These are phyloP conservation scores for Melanotaenia pygmaea DNA, from an alignment of 2,797 vertebrate species.

Conservation along the genomic window DNA sequence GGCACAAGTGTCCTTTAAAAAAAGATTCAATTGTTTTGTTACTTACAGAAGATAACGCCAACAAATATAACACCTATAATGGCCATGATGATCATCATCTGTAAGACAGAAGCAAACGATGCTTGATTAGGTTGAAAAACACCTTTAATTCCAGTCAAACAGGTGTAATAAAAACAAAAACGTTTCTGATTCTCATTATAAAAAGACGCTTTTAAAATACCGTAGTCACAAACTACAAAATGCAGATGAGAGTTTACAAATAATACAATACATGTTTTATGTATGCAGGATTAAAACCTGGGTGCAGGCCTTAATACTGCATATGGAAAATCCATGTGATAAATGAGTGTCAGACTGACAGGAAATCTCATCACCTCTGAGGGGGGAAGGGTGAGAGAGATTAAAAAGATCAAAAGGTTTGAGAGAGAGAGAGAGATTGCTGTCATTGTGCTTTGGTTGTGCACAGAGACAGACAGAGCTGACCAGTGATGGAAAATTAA, in stretches of 20 bases:
- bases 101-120: slow-evolving; percentile 9
- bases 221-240: background rate
- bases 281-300: background rate
- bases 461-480: background rate
- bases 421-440: background rate
- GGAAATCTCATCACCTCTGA: slow-evolving; percentile 50
- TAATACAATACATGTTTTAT: background rate
- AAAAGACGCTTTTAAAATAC: no score
- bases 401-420: slow-evolving; percentile 38
- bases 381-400: slow-evolving; percentile 37
- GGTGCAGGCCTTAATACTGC: background rate
- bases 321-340: slow-evolving; percentile 30
- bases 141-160: background rate
- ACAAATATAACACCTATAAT: slow-evolving; percentile 88
- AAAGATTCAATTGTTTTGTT: background rate
- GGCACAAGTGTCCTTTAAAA: background rate
- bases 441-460: background rate
- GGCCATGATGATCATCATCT: slow-evolving; percentile 97
- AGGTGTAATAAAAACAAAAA: background rate
- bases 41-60: slow-evolving; percentile 91
- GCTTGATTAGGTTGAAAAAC: background rate
- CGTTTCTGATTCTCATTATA: background rate
- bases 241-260: background rate
- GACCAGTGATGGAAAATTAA: background rate
- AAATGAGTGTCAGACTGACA: slow-evolving; percentile 10